These are phyloP conservation scores for Eudasyphora cyanicolor DNA, from an alignment of 2,888 invertebrate species.

Conservation along the genomic window DNA sequence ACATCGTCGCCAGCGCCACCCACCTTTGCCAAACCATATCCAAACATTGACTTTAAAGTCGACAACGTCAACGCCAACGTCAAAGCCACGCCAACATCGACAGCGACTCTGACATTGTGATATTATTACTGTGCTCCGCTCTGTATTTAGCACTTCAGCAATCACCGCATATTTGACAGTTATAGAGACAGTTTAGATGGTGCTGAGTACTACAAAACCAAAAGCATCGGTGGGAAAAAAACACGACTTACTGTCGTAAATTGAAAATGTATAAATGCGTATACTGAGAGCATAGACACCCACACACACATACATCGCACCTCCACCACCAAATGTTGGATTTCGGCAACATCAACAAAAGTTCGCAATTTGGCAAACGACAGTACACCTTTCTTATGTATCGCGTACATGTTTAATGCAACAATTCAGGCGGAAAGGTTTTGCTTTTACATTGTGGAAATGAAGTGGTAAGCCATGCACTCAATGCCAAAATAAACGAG, in stretches of 20 bases:
- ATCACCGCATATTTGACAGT: background rate
- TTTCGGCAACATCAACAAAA: background rate
- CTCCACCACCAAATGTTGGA: background rate
- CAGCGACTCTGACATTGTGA: background rate
- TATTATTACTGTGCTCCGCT: background rate
- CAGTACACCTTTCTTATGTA: background rate
- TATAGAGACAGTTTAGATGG: conserved; percentile 9
- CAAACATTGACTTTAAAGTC: background rate
- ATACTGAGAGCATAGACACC: too few relatives aligned
- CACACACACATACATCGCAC: too few relatives aligned
- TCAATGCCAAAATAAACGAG: background rate
- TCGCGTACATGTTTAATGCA: too few relatives aligned
- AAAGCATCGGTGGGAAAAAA: background rate
- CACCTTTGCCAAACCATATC: background rate
- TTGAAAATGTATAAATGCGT: background rate
- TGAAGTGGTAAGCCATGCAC: background rate
- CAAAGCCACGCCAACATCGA: too few relatives aligned
- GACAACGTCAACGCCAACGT: too few relatives aligned
- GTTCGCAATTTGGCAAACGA: background rate
- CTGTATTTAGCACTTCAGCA: background rate
- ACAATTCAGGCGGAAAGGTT: background rate
- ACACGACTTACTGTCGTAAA: background rate
- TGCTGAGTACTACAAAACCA: background rate
- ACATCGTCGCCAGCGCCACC: background rate
- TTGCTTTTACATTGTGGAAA: conserved; percentile 29